Evolutionary conservation across 30 jellyfish, hydroid and myxozoan species (phyloP).

Genomic region (Sanderia malayensis): DNA sequence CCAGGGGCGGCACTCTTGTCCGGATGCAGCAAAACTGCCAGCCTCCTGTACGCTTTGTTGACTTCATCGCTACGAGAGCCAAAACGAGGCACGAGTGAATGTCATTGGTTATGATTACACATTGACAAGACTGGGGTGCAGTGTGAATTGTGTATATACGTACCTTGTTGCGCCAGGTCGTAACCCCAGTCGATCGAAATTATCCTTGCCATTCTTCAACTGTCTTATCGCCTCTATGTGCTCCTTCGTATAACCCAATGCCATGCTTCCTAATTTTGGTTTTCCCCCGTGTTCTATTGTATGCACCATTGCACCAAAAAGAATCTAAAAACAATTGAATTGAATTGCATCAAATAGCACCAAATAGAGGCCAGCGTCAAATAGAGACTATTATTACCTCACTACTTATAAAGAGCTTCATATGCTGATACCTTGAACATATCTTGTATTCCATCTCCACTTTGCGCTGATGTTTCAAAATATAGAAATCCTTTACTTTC

Average conservation of each 20-base stretch:
- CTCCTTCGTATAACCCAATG: conserved; percentile 68
- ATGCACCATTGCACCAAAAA: conserved; percentile 31
- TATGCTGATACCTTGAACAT: conserved; percentile 33
- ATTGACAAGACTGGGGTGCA: no score
- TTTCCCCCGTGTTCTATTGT: conserved; percentile 37
- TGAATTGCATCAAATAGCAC: no score
- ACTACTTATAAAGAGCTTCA: not conserved
- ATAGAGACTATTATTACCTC: not conserved
- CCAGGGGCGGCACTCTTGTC: conserved; percentile 82
- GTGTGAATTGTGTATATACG: no score
- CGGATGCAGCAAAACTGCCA: conserved; percentile 87
- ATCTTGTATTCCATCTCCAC: conserved; percentile 83
- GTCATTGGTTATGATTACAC: no score
- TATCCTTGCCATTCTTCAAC: conserved; percentile 61
- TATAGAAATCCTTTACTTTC: conserved; percentile 62
- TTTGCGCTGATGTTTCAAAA: conserved; percentile 84
- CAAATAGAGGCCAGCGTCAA: no score
- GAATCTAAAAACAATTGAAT: conserved; percentile 36
- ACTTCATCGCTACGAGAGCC: conserved; percentile 54
- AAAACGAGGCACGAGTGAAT: conserved; percentile 27
- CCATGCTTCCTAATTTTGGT: conserved; percentile 22
- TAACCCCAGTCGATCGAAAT: conserved; percentile 72
- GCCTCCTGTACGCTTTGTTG: conserved; percentile 60
- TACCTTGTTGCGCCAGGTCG: conserved; percentile 64
- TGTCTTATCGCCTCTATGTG: conserved; percentile 78